Evolutionary conservation across 23 tunicate genomes (phyloP), one percentile per base, ranked within the genome.

Genomic region (Phallusia fumigata): DNA sequence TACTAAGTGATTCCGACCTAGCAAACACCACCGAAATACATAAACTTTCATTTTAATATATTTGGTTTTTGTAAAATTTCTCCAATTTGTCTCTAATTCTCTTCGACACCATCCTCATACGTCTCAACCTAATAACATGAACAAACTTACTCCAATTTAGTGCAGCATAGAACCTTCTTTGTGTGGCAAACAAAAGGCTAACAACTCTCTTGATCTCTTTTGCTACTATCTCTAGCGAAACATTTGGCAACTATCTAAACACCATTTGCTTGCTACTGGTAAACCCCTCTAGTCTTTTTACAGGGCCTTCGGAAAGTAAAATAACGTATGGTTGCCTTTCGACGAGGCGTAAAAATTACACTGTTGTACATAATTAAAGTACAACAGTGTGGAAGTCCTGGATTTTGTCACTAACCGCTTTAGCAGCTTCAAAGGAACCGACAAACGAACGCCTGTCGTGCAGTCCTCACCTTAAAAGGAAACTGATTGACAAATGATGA

Each of bases 401-500:
- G 47, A 40, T 58, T 58, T 58, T 22, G 69, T 24, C 26, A 58
- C 69, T 6, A 58, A 5, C 69, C 16, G 28, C 16, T 40, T 10
- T 40, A 10, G 10, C 47, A 58, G 13, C 69, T 58, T 58, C 69
- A 58, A 58, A 58, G 69, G 69, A 58, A 13, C 69, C 69, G 69
- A 22, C 69, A 16, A 6, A 58, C 26, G 69, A 6, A 58, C 69
- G 69, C 28, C 69, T 58, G 69, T 58, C 69, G 28, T 24, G 26
- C 28, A 22, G 28, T 58, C 69, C 3, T 58, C 69, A 58, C 69
- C 69, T 58, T 1, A 24, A 58, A 58, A 58, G 69, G 69, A 58
- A 58, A 16, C 69, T 58, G 2, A 24, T 58, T 58, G 69, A 58
- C 69, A 58, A 58, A 58, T 58, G 69, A 58, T 58, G 28, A 58